Percentiles rank a stretch among this genome's conserved stretches.
Evolutionary conservation across 2,113 vertebrate species (phyloP).

Genomic region (Oncorhynchus kisutch): DNA sequence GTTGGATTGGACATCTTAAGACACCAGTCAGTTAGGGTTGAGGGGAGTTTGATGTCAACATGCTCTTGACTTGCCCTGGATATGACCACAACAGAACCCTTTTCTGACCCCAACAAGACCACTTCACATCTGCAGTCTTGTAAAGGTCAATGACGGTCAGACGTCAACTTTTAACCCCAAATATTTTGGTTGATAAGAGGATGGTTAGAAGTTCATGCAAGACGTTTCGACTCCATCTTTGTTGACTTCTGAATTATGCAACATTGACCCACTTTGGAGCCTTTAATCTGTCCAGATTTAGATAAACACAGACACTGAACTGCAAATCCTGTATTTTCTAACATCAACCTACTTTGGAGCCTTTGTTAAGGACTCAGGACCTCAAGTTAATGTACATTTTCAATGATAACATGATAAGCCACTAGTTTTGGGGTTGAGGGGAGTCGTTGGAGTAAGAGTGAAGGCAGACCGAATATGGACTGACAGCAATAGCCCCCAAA

Average conservation of each 20-base stretch:
- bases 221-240: background rate
- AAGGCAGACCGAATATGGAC: too few relatives aligned
- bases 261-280: background rate
- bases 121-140: slow-evolving; percentile 77
- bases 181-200: slow-evolving; percentile 76
- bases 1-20: background rate
- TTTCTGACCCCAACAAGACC: slow-evolving; percentile 62
- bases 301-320: too few relatives aligned
- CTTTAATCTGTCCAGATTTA: background rate
- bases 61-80: slow-evolving; percentile 69
- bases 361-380: background rate
- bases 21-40: background rate
- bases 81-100: slow-evolving; percentile 64
- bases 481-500: background rate
- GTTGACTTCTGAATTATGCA: background rate
- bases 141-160: slow-evolving; percentile 54
- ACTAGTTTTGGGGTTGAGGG: too few relatives aligned
- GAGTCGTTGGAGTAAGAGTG: background rate
- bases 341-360: background rate
- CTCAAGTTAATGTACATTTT: background rate
- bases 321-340: background rate
- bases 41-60: slow-evolving; percentile 5
- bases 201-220: slow-evolving; percentile 18
- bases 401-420: background rate
- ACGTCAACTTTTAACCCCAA: slow-evolving; percentile 60